Evolutionary conservation across 2,113 vertebrate species (phyloP).

Genomic region (Zosterops japonicus): DNA sequence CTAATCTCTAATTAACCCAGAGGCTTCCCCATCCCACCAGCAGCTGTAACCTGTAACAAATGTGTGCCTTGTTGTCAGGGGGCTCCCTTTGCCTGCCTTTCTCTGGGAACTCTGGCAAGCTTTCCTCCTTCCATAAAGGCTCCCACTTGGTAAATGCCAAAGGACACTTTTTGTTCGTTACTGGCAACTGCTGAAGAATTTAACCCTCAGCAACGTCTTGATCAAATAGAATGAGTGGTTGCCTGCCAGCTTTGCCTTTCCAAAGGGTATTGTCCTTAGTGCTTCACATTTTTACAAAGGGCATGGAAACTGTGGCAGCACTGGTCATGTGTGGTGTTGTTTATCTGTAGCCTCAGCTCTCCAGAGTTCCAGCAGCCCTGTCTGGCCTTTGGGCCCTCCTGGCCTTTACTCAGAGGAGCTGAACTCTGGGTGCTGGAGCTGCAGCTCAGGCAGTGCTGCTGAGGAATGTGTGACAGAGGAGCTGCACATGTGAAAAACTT

Average conservation of each 20-base stretch:
- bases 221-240: background rate
- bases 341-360: background rate
- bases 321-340: background rate
- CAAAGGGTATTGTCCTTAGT: background rate
- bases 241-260: background rate
- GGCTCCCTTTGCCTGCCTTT: constrained; percentile 31
- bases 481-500: background rate
- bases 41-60: constrained; percentile 45
- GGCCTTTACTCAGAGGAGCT: background rate
- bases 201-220: constrained; percentile 31
- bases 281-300: background rate
- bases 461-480: background rate
- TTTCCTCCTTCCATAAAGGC: constrained; percentile 59
- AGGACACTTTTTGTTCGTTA: constrained; percentile 57
- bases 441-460: background rate
- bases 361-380: background rate
- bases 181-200: constrained; percentile 13
- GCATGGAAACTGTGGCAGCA: background rate
- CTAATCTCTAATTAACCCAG: constrained; percentile 13
- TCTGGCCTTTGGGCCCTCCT: background rate
- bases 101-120: constrained; percentile 40
- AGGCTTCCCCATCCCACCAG: background rate
- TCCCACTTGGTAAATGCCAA: constrained; percentile 71
- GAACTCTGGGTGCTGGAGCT: background rate
- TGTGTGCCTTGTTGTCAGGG: constrained; percentile 32